These are phyloP conservation scores for Fopius arisanus DNA, from an alignment of 1,140 invertebrate species.

Conservation along the genomic window DNA sequence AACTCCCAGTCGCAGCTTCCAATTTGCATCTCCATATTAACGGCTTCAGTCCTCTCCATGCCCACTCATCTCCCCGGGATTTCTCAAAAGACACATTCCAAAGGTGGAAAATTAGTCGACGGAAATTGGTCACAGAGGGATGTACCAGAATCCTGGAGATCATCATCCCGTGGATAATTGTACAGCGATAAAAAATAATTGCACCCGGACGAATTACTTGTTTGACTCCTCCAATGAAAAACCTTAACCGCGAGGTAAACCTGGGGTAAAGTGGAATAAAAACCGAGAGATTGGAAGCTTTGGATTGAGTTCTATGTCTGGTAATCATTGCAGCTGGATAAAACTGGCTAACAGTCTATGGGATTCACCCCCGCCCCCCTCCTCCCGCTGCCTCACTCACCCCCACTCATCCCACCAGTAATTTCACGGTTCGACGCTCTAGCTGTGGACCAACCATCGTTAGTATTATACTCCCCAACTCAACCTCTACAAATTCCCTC, in stretches of 20 bases:
- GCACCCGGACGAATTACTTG: constrained; percentile 23
- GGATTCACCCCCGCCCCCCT: too few relatives aligned
- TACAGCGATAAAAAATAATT: constrained; percentile 29
- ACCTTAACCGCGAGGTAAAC: not conserved
- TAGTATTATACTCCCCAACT: constrained; percentile 19
- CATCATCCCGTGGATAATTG: constrained; percentile 12
- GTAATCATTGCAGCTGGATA: constrained; percentile 34
- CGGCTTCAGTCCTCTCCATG: not conserved
- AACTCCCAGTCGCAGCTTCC: not conserved
- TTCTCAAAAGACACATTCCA: not conserved
- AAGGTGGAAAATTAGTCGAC: constrained; percentile 10
- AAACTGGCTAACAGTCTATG: constrained; percentile 28
- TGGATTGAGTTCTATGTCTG: not conserved
- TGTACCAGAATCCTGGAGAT: not conserved
- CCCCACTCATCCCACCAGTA: too few relatives aligned
- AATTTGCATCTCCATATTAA: constrained; percentile 4
- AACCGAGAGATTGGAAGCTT: not conserved
- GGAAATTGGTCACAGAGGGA: constrained; percentile 3
- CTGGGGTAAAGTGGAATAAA: constrained; percentile 21
- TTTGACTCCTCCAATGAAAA: not conserved
- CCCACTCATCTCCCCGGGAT: not conserved
- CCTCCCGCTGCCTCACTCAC: too few relatives aligned
- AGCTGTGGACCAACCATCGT: constrained; percentile 49
- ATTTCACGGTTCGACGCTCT: constrained; percentile 57
- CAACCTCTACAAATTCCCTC: not conserved